Evolutionary conservation across 2,113 vertebrate species (phyloP).

Genomic region (Pungitius pungitius): DNA sequence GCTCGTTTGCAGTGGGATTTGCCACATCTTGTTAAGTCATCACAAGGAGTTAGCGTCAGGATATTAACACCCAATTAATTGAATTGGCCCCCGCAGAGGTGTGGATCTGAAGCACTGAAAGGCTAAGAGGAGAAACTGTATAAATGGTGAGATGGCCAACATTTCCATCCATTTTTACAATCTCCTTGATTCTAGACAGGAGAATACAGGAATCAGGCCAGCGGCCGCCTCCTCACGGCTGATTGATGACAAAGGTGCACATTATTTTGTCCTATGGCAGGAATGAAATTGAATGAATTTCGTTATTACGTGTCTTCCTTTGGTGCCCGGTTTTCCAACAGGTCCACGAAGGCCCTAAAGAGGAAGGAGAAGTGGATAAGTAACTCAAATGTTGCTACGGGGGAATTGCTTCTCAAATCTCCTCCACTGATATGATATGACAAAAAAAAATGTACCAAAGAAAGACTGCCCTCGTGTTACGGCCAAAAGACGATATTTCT

Average conservation of each 20-base stretch:
- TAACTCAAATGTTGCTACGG: background rate
- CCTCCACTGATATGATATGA: background rate
- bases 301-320: conserved; percentile 89
- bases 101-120: background rate
- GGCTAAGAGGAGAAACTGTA: background rate
- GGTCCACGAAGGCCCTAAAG: conserved; percentile 88
- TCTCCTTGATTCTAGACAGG: background rate
- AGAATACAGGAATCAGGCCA: background rate
- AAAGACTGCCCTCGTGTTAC: background rate
- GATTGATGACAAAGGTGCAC: conserved; percentile 1
- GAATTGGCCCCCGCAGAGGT: background rate
- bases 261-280: background rate
- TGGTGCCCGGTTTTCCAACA: conserved; percentile 88
- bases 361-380: conserved; percentile 27
- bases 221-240: background rate
- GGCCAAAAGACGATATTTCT: background rate
- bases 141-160: conserved; percentile 4
- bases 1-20: conserved; percentile 6
- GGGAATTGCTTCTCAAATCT: background rate
- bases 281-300: background rate
- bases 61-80: conserved; percentile 22
- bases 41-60: background rate
- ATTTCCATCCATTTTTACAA: conserved; percentile 5
- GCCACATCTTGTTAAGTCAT: conserved; percentile 3
- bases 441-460: background rate